Evolutionary conservation across 2,797 vertebrate species (phyloP).

Genomic region (Chaunax sp.): DNA sequence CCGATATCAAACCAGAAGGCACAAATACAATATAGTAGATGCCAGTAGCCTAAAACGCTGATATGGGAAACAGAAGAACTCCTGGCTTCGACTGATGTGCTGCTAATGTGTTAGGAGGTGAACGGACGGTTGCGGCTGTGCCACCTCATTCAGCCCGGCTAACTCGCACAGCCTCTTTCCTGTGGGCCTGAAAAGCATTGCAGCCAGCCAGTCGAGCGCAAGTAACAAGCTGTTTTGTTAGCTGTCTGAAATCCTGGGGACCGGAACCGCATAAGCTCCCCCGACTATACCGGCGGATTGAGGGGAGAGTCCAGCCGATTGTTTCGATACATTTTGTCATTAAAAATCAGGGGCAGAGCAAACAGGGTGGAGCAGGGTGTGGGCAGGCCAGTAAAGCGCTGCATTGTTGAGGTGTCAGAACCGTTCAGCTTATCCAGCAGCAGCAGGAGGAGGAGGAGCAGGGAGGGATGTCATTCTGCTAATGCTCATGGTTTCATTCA

Average conservation of each 20-base stretch:
- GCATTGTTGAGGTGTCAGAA: slow-evolving; percentile 92
- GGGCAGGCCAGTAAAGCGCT: slow-evolving; percentile 83
- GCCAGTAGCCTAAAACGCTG: slow-evolving; percentile 55
- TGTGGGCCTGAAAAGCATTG: slow-evolving; percentile 93
- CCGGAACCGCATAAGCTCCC: slow-evolving; percentile 94
- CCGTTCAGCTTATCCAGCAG: slow-evolving; percentile 86
- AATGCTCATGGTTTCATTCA: slow-evolving; percentile 88
- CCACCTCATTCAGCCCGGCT: slow-evolving; percentile 85
- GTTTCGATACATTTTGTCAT: slow-evolving; percentile 95
- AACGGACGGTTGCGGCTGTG: slow-evolving; percentile 74
- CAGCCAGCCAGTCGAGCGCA: slow-evolving; percentile 89
- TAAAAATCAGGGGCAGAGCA: slow-evolving; percentile 91
- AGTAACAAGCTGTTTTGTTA: slow-evolving; percentile 95
- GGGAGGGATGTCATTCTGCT: slow-evolving; percentile 87
- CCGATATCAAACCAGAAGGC: slow-evolving; percentile 35
- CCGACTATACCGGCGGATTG: slow-evolving; percentile 90
- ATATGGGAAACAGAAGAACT: slow-evolving; percentile 63
- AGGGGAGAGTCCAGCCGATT: slow-evolving; percentile 90
- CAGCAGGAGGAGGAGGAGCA: slow-evolving; percentile 66
- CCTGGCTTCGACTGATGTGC: slow-evolving; percentile 56
- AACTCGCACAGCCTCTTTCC: slow-evolving; percentile 87
- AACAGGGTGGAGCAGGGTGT: slow-evolving; percentile 88
- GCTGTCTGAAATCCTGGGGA: slow-evolving; percentile 92
- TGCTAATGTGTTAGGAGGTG: slow-evolving; percentile 68
- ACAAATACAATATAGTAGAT: slow-evolving; percentile 33